Evolutionary conservation across 2,888 invertebrate species (phyloP), one percentile per base, ranked within the genome.

Genomic region (Nymphalis c-album): DNA sequence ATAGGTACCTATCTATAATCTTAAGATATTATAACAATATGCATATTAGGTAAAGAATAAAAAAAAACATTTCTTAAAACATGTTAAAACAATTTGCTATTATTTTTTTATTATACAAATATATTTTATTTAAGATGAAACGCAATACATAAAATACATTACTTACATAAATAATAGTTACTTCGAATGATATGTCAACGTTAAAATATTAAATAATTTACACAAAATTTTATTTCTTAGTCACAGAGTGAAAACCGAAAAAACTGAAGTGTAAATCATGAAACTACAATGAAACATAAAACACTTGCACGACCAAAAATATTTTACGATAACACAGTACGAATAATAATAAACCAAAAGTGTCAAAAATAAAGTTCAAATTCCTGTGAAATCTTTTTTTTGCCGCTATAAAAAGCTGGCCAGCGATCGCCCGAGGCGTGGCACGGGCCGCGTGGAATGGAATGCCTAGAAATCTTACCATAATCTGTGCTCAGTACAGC

Each of bases 381-480:
- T 60, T 79, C 46, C 63, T 66, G 57, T 69, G 64, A 31, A 50
- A 47, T 48, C 16, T 57, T 72, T 64, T 70, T 64, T 61, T 57
- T 57, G 18, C 18, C 67, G 68, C 61, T 64, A 70, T 64, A 71
- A 68, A 72, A 75, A 71, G 69, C 71, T 67, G 78, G 75, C 73
- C 75, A 76, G 74, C 75, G 74, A 72, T 70, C 71, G 86, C 86
- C 86, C 67, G 80, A 70, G 86, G 86, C 85, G 73, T 86, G 86
- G 86, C 86, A 86, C 86, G 86, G 84, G 86, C 86, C 83, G 53
- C 53, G 77, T 64, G 74, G 79, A 80, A 77, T 64, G 74, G 79
- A 80, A 78, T 78, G 83, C 77, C 85, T 85, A 85, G 86, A 80
- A 82, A 83, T 82, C 80, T 80, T 82, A 80, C 76, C 78, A 70